Percentiles rank a stretch among this genome's conserved stretches.
phyloP scores from a whole-genome alignment of 2,888 invertebrate species.

The Nephrotoma appendiculata region DNA sequence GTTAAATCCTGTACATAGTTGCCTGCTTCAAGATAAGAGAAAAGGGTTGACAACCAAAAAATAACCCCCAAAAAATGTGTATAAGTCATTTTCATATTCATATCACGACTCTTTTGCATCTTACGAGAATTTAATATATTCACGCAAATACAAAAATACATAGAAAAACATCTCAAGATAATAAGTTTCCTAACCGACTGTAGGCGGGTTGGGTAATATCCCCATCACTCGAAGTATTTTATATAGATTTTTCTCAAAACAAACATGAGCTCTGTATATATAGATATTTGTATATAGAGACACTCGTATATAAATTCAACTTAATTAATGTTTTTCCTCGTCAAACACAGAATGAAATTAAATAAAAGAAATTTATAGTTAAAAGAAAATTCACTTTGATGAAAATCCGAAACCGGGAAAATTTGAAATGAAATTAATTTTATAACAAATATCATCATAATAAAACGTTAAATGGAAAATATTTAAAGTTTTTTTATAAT shows the following conservation, averaged over 20 bases:
- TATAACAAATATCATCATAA: neutral
- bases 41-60: neutral
- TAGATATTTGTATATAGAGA: neutral
- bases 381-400: neutral
- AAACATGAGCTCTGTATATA: neutral
- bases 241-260: neutral
- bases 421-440: neutral
- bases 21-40: neutral
- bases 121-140: neutral
- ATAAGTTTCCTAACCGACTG: neutral
- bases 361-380: neutral
- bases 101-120: neutral
- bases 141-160: neutral
- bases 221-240: neutral
- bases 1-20: neutral
- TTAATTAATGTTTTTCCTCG: neutral
- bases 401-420: neutral
- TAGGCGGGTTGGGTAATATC: too few species aligned
- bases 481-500: neutral
- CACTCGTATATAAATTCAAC: neutral
- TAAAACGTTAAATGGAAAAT: neutral
- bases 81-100: neutral
- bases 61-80: neutral
- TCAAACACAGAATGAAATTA: neutral
- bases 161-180: neutral